Evolutionary conservation across 2,797 vertebrate species (phyloP).

Genomic region (Perodicticus potto): DNA sequence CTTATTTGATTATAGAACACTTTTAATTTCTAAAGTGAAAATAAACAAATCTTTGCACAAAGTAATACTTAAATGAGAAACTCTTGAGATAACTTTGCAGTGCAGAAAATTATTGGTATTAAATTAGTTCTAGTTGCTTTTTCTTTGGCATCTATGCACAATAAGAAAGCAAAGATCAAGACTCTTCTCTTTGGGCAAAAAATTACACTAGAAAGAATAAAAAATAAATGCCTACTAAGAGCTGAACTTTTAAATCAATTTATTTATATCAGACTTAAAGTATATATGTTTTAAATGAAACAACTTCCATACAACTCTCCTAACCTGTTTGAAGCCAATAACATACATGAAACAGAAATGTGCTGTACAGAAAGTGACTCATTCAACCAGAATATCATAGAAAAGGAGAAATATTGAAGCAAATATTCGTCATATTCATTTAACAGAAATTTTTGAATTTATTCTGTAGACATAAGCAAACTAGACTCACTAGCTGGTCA

Average conservation of each 20-base stretch:
- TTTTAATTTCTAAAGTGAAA: constrained; percentile 10
- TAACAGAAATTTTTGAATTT: neutral
- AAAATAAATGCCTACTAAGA: neutral
- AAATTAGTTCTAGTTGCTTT: neutral
- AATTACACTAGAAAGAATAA: neutral
- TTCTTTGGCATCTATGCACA: neutral
- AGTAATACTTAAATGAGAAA: neutral
- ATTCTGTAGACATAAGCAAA: neutral
- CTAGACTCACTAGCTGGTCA: neutral
- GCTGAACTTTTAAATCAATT: neutral
- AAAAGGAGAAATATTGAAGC: neutral
- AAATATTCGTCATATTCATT: neutral
- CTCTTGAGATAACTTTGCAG: neutral
- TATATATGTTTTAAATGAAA: neutral
- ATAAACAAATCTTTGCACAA: neutral
- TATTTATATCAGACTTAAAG: neutral
- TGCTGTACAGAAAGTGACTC: neutral
- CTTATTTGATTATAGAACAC: neutral
- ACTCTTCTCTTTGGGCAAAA: neutral
- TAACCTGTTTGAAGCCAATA: neutral
- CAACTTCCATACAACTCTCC: neutral
- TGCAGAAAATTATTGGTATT: neutral
- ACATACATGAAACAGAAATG: neutral
- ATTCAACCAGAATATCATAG: neutral
- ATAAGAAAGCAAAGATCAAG: neutral